A percentile compares a stretch with the other conserved stretches of the same genome.
Conservation (phyloP, 2,113 vertebrate genomes). For the Neodontobutis hainanensis region DNA sequence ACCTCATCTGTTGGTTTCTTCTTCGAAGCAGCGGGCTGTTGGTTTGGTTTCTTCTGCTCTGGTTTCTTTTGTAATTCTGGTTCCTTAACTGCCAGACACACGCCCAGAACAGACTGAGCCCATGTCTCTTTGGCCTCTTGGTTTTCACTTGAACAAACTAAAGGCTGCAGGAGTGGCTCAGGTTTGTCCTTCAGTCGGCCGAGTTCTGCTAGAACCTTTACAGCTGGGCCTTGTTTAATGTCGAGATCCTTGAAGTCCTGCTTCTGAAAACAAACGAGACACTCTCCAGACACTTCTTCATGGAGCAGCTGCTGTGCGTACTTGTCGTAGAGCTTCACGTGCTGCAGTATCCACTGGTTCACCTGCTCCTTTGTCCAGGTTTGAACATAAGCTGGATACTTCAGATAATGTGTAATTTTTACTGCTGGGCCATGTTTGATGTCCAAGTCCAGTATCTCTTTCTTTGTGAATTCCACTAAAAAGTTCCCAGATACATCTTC, state of each 20-base stretch:
- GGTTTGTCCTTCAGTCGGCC: constrained; percentile 18
- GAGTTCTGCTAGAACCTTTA: constrained; percentile 65
- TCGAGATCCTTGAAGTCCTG: constrained; percentile 68
- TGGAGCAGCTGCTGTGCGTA: constrained; percentile 59
- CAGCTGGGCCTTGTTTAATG: constrained; percentile 73
- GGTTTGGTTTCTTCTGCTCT: too few relatives aligned
- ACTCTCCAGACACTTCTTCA: constrained; percentile 75
- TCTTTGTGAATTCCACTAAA: constrained; percentile 66
- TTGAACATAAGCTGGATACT: constrained; percentile 34
- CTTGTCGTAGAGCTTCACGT: constrained; percentile 67
- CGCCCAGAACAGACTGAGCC: not conserved
- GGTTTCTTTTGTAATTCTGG: not conserved
- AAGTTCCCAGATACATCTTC: constrained; percentile 70
- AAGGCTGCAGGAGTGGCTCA: constrained; percentile 19
- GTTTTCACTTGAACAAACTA: not conserved
- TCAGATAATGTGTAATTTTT: constrained; percentile 61
- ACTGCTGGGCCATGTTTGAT: constrained; percentile 76
- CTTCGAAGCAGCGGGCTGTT: too few relatives aligned
- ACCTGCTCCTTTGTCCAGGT: constrained; percentile 64
- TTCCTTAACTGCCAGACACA: not conserved
- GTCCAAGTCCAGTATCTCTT: constrained; percentile 66
- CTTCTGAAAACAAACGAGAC: constrained; percentile 70
- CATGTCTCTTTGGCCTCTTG: not conserved
- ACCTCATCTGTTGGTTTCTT: too few relatives aligned
- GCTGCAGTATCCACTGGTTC: constrained; percentile 67